phyloP scores from a whole-genome alignment of 2,888 invertebrate species.

The Himalopsyche anomala region DNA sequence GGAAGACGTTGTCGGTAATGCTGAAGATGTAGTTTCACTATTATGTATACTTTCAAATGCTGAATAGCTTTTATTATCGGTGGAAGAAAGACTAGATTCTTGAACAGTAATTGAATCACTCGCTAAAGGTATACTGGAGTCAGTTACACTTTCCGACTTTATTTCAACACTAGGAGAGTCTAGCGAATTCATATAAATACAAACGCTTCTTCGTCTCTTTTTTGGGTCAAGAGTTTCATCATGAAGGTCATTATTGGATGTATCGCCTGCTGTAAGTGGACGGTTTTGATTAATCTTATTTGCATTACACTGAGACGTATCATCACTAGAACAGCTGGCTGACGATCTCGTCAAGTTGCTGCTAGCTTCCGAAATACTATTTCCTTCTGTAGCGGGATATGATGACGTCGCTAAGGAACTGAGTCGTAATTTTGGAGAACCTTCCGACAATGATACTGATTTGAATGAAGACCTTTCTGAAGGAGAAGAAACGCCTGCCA shows the following conservation, averaged over 20 bases:
- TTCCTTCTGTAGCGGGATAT: slow-evolving; percentile 61
- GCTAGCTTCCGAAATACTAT: slow-evolving; percentile 57
- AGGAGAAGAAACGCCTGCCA: slow-evolving; percentile 54
- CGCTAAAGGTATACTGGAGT: slow-evolving; percentile 43
- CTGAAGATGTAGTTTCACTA: slow-evolving; percentile 49
- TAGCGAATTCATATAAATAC: slow-evolving; percentile 65
- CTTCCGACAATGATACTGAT: slow-evolving; percentile 61
- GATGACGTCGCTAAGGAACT: slow-evolving; percentile 65
- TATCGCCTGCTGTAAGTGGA: slow-evolving; percentile 49
- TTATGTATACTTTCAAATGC: slow-evolving; percentile 38
- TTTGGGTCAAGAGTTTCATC: slow-evolving; percentile 53
- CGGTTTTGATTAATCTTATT: slow-evolving; percentile 51
- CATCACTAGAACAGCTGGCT: slow-evolving; percentile 64
- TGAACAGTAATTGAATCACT: slow-evolving; percentile 39
- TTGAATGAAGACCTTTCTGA: slow-evolving; percentile 63
- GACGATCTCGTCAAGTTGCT: slow-evolving; percentile 62
- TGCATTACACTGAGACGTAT: slow-evolving; percentile 56
- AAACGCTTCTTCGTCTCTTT: slow-evolving; percentile 66
- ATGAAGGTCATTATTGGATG: slow-evolving; percentile 47
- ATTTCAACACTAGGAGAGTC: slow-evolving; percentile 63
- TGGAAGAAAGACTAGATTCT: slow-evolving; percentile 41
- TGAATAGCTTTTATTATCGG: slow-evolving; percentile 49
- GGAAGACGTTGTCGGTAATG: slow-evolving; percentile 55
- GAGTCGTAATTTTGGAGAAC: slow-evolving; percentile 64
- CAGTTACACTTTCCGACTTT: slow-evolving; percentile 58